phyloP scores from a whole-genome alignment of 1,140 invertebrate genomes.

The Adoxophyes honmai region DNA sequence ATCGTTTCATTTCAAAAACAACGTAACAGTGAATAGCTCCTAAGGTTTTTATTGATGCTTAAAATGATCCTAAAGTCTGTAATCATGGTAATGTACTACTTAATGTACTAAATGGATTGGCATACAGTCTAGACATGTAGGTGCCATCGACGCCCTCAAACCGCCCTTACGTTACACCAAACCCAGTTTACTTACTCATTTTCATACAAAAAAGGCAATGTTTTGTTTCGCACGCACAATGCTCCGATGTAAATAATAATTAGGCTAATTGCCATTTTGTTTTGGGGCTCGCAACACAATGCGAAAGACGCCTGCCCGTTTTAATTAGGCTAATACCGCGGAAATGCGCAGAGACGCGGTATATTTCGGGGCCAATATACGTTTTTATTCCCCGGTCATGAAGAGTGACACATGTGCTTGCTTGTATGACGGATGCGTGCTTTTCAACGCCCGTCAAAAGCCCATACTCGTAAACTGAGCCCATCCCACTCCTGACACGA shows the following conservation, averaged over 20 bases:
- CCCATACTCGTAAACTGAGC: not conserved
- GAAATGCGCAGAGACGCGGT: not conserved
- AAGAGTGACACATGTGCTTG: slow-evolving; percentile 13
- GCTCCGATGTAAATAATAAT: slow-evolving; percentile 15
- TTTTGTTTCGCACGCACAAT: not conserved
- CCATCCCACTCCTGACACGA: not conserved
- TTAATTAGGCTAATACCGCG: slow-evolving; percentile 20
- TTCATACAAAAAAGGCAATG: not conserved
- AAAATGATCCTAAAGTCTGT: not conserved
- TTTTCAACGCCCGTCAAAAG: not conserved
- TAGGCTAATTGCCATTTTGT: slow-evolving; percentile 23
- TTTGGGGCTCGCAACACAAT: slow-evolving; percentile 11
- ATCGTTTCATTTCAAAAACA: too few relatives aligned
- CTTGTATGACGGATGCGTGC: slow-evolving; percentile 3
- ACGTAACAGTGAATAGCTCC: too few relatives aligned
- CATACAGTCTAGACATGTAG: slow-evolving; percentile 2
- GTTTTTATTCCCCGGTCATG: slow-evolving; percentile 18
- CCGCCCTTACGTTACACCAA: not conserved
- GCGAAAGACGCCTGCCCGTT: slow-evolving; percentile 20
- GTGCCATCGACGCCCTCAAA: not conserved
- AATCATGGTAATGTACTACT: slow-evolving; percentile 5
- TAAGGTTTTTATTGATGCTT: too few relatives aligned
- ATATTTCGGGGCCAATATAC: slow-evolving; percentile 16
- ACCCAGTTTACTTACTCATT: too few relatives aligned
- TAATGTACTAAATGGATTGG: slow-evolving; percentile 6